Evolutionary conservation across 2,113 vertebrate genomes (phyloP), one percentile per base, ranked within the genome.

Genomic region (Guaruba guarouba): DNA sequence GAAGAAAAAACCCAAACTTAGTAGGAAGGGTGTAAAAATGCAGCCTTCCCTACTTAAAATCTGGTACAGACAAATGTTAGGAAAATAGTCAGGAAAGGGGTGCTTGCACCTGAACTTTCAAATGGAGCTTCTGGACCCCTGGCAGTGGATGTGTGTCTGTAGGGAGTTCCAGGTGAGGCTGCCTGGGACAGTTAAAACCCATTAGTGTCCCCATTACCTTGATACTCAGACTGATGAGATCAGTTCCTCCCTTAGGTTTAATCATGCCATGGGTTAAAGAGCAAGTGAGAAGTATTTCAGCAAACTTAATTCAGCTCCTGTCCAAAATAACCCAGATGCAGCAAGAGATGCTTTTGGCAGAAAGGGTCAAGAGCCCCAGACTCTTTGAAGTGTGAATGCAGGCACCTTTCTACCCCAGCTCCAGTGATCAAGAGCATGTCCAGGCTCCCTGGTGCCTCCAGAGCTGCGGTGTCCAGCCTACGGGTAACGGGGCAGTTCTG

Each of bases 61-160:
- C 20, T 31, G 73, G 3, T 3, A 17, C 6, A 64, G 24, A 19
- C 7, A 69, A 49, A 52, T 8, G 2, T 77, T 43, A 7, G 1
- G 5, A 52, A 81, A 52, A 70, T 1, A 0, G 37, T 44, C 8
- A 20, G 3, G 1, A 35, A 55, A 2, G 6, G 1, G 2, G 1
- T 31, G 7, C 14, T 11, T 69, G 7, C 55, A 3, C 3, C 63
- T 66, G 17, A 11, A 13, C 35, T 82, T 59, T 59, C 35, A 55
- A 62, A 33, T 29, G 6, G 16, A 8, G 16, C 13, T 77, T 24
- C 59, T 28, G 16, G 11, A 7, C 6, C 13, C 23, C 15, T 12
- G 25, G 19, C 64, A 35, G 15, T 17, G 39, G 13, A 2, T 16
- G 13, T 1, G 5, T 4, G 6, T 20, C 39, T n/a, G 3, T 4